Base-by-base conservation (phyloP, 2,888 invertebrate species). In the Melieria crassipennis region DNA sequence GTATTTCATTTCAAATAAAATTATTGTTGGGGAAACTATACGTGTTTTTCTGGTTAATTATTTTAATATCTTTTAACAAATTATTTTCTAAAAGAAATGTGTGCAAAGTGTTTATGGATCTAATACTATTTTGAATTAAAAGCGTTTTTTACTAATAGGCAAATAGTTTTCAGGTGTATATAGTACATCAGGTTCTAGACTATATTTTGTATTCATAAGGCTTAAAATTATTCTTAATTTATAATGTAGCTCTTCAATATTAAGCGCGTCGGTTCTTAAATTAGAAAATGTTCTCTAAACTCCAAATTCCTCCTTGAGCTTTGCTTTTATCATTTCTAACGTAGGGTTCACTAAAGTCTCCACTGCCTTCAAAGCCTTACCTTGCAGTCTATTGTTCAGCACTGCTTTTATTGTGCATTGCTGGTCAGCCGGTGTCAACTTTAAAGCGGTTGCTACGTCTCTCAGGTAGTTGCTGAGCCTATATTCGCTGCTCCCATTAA, bases 221-320 rank as follows among this genome's bases (percentile, higher is more conserved):
- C 16, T 13, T 61, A 72, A 66, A 58, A 72, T 72, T 10, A 55
- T 61, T 46, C 42, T n/a, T 63, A n/a, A n/a, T n/a, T n/a, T n/a
- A n/a, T n/a, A n/a, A n/a, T n/a, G n/a, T n/a, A n/a, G n/a, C n/a
- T n/a, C n/a, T n/a, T n/a, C n/a, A n/a, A n/a, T n/a, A n/a, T n/a
- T n/a, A n/a, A n/a, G n/a, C n/a, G n/a, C n/a, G n/a, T n/a, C n/a
- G n/a, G n/a, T n/a, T n/a, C n/a, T n/a, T 47, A 74, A 30, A 63
- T 73, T 73, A 61, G 69, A 73, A 50, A 70, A 75, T 5, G 66
- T 16, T 56, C 69, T 52, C 60, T 75, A 69, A 9, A 75, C 62
- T n/a, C 71, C 72, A 66, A 75, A 75, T 70, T 71, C 71, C 46
- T 73, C 71, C 45, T 72, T 73, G 3, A 75, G 62, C 45, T 71